phyloP scores from a whole-genome alignment of 2,888 invertebrate species.

The Lutraria lutraria region DNA sequence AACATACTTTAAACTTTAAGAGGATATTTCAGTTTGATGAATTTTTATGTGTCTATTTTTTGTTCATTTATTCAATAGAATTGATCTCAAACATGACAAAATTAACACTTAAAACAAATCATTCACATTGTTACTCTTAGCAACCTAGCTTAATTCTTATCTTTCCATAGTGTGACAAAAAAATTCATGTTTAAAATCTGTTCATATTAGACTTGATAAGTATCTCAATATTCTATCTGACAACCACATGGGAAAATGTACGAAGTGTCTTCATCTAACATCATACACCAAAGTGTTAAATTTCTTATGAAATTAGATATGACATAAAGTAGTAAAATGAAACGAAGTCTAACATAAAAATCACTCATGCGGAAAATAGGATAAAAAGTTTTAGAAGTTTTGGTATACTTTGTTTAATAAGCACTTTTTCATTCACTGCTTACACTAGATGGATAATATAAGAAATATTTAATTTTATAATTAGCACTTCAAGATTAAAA shows the following conservation, averaged over 20 bases:
- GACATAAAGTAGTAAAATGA: neutral
- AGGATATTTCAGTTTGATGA: too few species aligned
- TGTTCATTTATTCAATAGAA: too few species aligned
- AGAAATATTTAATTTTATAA: neutral
- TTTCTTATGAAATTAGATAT: slow-evolving; percentile 17
- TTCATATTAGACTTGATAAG: neutral
- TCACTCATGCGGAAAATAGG: neutral
- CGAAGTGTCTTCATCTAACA: neutral
- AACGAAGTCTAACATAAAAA: neutral
- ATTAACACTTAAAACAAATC: too few species aligned
- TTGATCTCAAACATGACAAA: too few species aligned
- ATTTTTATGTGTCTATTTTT: too few species aligned
- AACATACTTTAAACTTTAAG: too few species aligned
- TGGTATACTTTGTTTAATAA: neutral
- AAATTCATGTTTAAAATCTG: neutral
- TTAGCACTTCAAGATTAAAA: too few species aligned
- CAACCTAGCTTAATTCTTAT: too few species aligned
- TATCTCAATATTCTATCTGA: neutral
- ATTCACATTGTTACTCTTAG: too few species aligned
- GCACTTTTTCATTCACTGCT: neutral
- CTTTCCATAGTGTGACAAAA: too few species aligned
- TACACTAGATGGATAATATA: neutral
- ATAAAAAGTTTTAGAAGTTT: neutral
- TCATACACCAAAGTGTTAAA: neutral
- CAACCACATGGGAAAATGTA: neutral